Conservation (phyloP, 2,888 invertebrate species). For the Heliconius charithonia region DNA sequence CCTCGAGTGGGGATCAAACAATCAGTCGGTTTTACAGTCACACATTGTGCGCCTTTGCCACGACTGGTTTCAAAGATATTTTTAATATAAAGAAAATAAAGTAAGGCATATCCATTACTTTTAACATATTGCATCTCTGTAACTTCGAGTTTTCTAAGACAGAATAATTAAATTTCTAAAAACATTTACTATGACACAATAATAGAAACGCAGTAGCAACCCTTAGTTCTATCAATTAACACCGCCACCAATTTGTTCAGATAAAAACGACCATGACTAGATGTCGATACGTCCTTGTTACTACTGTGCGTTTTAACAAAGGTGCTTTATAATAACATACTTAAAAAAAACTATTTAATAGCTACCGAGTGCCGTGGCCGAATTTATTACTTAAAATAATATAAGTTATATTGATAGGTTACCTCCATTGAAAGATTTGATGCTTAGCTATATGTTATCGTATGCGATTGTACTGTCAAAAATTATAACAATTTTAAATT, state of each 20-base stretch:
- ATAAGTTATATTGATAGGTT: slow-evolving; percentile 9
- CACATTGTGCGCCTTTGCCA: no score
- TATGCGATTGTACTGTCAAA: no score
- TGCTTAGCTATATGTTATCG: not conserved
- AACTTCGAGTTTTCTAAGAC: not conserved
- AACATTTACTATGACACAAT: not conserved
- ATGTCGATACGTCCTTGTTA: slow-evolving; percentile 74
- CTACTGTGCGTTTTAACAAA: slow-evolving; percentile 52
- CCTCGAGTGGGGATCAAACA: no score
- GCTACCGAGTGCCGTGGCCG: slow-evolving; percentile 34
- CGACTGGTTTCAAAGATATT: no score
- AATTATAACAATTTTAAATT: no score
- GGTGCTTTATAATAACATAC: slow-evolving; percentile 47
- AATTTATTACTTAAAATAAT: slow-evolving; percentile 19
- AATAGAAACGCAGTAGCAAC: not conserved
- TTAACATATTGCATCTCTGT: not conserved
- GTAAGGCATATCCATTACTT: not conserved
- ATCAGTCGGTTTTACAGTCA: no score
- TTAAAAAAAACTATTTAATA: slow-evolving; percentile 45
- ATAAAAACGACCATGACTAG: slow-evolving; percentile 69
- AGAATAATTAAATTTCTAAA: not conserved
- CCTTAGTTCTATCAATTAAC: slow-evolving; percentile 75
- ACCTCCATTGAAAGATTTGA: not conserved
- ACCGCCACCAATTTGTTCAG: slow-evolving; percentile 70
- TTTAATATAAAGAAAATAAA: not conserved